These are phyloP conservation scores for Novumbra hubbsi DNA, from an alignment of 2,797 vertebrate genomes.

Conservation along the genomic window DNA sequence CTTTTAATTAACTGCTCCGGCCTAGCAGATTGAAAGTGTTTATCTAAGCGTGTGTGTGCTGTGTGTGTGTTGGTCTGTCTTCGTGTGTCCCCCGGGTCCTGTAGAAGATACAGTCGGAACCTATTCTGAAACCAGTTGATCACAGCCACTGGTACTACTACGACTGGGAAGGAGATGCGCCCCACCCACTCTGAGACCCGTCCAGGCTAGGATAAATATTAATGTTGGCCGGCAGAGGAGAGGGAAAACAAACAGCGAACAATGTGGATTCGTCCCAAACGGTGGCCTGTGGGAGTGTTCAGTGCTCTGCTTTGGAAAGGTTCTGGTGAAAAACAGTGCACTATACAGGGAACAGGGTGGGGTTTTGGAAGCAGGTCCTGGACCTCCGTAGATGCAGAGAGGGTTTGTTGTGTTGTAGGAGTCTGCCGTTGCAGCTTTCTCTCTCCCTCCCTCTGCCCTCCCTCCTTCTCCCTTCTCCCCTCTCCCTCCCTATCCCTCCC, in stretches of 20 bases:
- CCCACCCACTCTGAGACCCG: slow-evolving; percentile 24
- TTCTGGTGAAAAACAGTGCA: not conserved
- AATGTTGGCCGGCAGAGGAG: slow-evolving; percentile 36
- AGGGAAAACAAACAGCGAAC: slow-evolving; percentile 46
- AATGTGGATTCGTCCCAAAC: not conserved
- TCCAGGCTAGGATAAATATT: slow-evolving; percentile 50
- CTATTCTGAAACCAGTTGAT: slow-evolving; percentile 4
- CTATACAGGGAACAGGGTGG: too few species aligned
- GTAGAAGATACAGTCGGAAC: not conserved
- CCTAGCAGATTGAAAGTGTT: slow-evolving; percentile 8
- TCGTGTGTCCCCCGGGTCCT: not conserved
- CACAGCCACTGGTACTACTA: slow-evolving; percentile 1
- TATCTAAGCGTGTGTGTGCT: not conserved
- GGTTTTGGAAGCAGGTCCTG: too few species aligned
- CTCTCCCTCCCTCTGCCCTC: too few species aligned
- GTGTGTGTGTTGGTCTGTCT: not conserved
- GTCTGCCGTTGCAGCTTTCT: too few species aligned
- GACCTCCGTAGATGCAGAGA: too few species aligned
- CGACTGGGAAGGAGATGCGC: not conserved
- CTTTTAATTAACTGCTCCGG: slow-evolving; percentile 45
- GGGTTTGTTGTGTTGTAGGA: too few species aligned
- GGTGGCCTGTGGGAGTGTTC: not conserved
- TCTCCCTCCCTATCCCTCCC: too few species aligned
- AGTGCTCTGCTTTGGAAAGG: not conserved
- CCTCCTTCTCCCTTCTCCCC: too few species aligned